Evolutionary conservation across 2,797 vertebrate genomes (phyloP).

Genomic region (Rallus crepitans): DNA sequence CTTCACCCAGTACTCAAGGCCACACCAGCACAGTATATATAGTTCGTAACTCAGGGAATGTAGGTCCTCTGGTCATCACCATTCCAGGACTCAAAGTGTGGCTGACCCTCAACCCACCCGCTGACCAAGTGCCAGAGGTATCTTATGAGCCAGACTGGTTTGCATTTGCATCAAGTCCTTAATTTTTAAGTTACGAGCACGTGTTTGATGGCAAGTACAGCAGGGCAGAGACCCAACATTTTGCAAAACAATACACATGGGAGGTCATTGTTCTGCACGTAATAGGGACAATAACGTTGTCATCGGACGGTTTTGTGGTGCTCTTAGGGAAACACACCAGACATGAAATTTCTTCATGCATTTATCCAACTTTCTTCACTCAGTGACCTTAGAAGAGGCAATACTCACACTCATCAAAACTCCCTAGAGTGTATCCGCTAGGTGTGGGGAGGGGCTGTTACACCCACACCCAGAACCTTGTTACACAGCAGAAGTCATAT

Average conservation of each 20-base stretch:
- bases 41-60: accelerated
- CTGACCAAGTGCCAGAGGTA: not conserved
- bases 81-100: accelerated
- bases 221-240: not conserved
- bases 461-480: slow-evolving; percentile 17
- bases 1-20: too few species aligned
- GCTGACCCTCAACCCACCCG: not conserved
- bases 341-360: not conserved
- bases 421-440: slow-evolving; percentile 63
- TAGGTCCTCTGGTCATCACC: too few species aligned
- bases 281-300: not conserved
- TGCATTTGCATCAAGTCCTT: not conserved
- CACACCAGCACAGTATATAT: too few species aligned
- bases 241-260: not conserved
- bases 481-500: slow-evolving; percentile 38
- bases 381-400: slow-evolving; percentile 35
- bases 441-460: slow-evolving; percentile 62
- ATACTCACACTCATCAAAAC: slow-evolving; percentile 23
- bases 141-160: not conserved
- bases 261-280: not conserved
- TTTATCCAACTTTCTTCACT: not conserved
- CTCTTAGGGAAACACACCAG: not conserved
- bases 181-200: not conserved
- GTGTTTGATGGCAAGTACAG: not conserved
- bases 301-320: not conserved